phyloP scores from a whole-genome alignment of 2,888 invertebrate genomes.

The Drosophila flavopinicola region DNA sequence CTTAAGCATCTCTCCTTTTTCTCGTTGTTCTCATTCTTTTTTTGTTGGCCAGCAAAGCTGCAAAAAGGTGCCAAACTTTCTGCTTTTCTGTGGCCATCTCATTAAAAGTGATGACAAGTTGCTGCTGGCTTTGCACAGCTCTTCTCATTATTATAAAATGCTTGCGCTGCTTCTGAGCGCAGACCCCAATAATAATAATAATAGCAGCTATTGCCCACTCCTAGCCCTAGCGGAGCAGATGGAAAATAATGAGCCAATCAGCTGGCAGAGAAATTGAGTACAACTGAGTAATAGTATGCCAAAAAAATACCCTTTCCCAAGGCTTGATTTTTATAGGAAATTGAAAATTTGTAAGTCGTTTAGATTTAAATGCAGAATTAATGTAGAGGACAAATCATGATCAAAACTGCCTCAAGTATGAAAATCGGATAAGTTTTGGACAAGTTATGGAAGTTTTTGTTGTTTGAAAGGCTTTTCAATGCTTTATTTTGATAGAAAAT shows the following conservation, averaged over 20 bases:
- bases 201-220: constrained; percentile 14
- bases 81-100: constrained; percentile 68
- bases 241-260: constrained; percentile 41
- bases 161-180: constrained; percentile 20
- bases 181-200: constrained; percentile 8
- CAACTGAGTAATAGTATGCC: constrained; percentile 10
- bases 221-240: constrained; percentile 9
- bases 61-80: constrained; percentile 62
- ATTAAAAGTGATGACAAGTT: constrained; percentile 77
- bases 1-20: constrained; percentile 41
- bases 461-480: too few relatives aligned
- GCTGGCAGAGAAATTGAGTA: constrained; percentile 4
- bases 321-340: too few relatives aligned
- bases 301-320: too few relatives aligned
- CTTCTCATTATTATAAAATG: constrained; percentile 54
- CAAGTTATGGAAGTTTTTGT: too few relatives aligned
- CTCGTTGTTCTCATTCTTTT: too few relatives aligned
- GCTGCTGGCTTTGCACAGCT: constrained; percentile 42
- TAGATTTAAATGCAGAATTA: too few relatives aligned
- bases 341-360: too few relatives aligned
- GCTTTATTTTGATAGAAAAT: too few relatives aligned
- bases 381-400: too few relatives aligned
- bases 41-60: constrained; percentile 6
- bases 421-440: too few relatives aligned
- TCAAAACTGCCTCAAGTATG: too few relatives aligned